Conservation (phyloP, 2,888 invertebrate genomes). For the Dastarcus helophoroides region DNA sequence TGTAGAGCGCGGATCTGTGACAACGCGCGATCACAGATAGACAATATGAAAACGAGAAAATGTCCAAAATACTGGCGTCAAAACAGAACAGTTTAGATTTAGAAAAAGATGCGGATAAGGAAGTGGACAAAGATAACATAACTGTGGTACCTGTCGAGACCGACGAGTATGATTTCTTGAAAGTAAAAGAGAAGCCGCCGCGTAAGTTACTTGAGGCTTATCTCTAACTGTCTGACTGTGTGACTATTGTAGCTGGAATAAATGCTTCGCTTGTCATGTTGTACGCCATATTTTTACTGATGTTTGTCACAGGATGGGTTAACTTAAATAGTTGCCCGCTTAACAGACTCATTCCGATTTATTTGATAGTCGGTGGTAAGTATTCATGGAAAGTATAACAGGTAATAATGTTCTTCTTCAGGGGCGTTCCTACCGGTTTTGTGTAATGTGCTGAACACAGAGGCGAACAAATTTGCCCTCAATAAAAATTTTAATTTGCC, state of each 20-base stretch:
- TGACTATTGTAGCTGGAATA: constrained; percentile 27
- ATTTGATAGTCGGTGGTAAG: constrained; percentile 30
- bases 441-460: too few relatives aligned
- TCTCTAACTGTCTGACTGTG: neutral
- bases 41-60: neutral
- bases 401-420: neutral
- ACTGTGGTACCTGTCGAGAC: constrained; percentile 6
- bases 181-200: constrained; percentile 24
- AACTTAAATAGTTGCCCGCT: constrained; percentile 30
- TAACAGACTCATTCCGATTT: constrained; percentile 30
- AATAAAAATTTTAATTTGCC: too few relatives aligned
- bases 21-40: too few relatives aligned
- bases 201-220: constrained; percentile 21
- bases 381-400: neutral
- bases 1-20: too few relatives aligned
- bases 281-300: constrained; percentile 27
- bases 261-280: constrained; percentile 30
- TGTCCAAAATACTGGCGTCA: neutral
- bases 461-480: constrained; percentile 1
- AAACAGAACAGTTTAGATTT: constrained; percentile 11
- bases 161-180: constrained; percentile 13
- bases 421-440: too few relatives aligned
- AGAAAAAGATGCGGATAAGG: constrained; percentile 8
- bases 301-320: constrained; percentile 30
- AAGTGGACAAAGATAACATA: constrained; percentile 8